These are phyloP conservation scores for Steinernema scapterisci DNA, from an alignment of 2,888 invertebrate species.

Conservation along the genomic window DNA sequence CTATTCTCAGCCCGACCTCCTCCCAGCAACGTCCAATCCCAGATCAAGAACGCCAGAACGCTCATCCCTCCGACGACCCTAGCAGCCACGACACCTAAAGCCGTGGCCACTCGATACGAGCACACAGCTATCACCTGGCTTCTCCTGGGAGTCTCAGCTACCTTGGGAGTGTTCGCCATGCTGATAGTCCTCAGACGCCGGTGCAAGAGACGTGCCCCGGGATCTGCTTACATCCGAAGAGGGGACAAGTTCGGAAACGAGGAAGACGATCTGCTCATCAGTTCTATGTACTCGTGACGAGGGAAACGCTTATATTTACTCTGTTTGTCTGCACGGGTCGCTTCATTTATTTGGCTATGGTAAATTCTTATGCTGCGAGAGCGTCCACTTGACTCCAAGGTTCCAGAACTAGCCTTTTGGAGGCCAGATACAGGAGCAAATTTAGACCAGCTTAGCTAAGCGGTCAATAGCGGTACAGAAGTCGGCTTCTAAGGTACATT, in stretches of 20 bases:
- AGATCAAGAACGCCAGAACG: background rate
- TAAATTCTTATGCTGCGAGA: too few species aligned
- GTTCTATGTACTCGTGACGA: constrained; percentile 5
- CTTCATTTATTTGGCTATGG: too few species aligned
- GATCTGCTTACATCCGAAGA: background rate
- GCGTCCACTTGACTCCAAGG: too few species aligned
- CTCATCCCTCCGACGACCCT: background rate
- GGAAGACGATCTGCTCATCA: constrained; percentile 19
- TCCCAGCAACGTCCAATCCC: background rate
- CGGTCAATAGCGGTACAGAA: too few species aligned
- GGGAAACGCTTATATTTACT: background rate
- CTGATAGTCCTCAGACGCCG: background rate
- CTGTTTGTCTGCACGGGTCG: background rate
- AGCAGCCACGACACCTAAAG: background rate
- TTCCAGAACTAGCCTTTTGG: too few species aligned
- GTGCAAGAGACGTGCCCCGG: background rate
- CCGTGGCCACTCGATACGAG: background rate
- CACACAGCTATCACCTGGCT: background rate
- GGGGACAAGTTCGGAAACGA: constrained; percentile 14
- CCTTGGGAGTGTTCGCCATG: background rate
- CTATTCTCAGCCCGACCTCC: constrained; percentile 2
- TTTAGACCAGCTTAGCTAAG: too few species aligned
- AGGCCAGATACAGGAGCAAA: too few species aligned
- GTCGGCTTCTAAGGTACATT: too few species aligned
- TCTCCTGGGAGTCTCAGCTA: background rate